These are phyloP conservation scores for Anguilla megastoma DNA, from an alignment of 2,797 vertebrate genomes.

Conservation along the genomic window DNA sequence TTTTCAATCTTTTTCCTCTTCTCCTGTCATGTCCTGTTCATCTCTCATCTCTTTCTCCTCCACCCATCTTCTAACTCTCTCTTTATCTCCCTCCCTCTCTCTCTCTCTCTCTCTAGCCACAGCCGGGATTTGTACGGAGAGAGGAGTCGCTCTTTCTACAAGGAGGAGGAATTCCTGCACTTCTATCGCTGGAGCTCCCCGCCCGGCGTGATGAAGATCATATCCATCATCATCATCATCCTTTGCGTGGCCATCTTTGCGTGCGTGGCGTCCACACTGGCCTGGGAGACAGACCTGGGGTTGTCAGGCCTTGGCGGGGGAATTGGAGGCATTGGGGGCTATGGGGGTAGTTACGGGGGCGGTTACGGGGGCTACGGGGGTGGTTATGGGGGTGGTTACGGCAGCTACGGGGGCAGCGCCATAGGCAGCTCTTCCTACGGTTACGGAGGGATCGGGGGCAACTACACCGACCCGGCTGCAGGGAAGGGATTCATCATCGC, in stretches of 20 bases:
- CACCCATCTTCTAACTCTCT: background rate
- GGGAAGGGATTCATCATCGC: slow-evolving; percentile 87
- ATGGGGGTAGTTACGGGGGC: slow-evolving; percentile 21
- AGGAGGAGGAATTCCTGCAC: slow-evolving; percentile 75
- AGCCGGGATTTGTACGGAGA: slow-evolving; percentile 74
- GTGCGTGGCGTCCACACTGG: slow-evolving; percentile 86
- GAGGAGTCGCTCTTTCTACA: slow-evolving; percentile 74
- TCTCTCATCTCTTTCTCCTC: background rate
- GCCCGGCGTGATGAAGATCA: slow-evolving; percentile 88
- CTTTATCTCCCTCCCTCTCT: background rate
- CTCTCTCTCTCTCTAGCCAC: slow-evolving; percentile 54
- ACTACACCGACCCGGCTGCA: slow-evolving; percentile 74
- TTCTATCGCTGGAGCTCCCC: slow-evolving; percentile 87
- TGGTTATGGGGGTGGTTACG: slow-evolving; percentile 7
- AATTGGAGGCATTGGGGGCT: slow-evolving; percentile 51
- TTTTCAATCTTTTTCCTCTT: background rate
- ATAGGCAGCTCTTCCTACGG: background rate
- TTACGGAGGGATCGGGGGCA: slow-evolving; percentile 49
- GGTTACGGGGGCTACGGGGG: slow-evolving; percentile 36
- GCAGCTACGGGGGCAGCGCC: background rate
- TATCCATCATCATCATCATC: slow-evolving; percentile 82
- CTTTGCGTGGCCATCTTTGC: slow-evolving; percentile 86
- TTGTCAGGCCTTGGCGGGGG: slow-evolving; percentile 67
- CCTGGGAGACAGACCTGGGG: slow-evolving; percentile 81
- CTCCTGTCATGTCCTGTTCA: background rate